A percentile compares a stretch with the other conserved stretches of the same genome.
phyloP scores from a whole-genome alignment of 2,888 invertebrate genomes.

The Stenodera caucasica region DNA sequence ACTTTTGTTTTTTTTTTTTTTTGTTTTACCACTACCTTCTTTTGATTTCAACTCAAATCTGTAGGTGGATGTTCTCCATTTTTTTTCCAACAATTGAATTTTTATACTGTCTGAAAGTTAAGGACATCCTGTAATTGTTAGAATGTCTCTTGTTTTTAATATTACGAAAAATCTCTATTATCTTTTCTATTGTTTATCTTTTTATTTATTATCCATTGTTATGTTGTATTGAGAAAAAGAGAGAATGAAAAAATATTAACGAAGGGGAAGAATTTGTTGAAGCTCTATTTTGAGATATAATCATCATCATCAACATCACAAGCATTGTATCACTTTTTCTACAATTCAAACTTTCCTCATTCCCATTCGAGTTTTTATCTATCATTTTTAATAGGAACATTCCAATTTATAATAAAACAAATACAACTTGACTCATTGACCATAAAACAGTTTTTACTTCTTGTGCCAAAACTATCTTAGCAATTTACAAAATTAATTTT shows the following conservation, averaged over 20 bases:
- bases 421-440: too few relatives aligned
- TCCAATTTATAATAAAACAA: too few relatives aligned
- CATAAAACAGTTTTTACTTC: too few relatives aligned
- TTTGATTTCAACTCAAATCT: neutral
- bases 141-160: neutral
- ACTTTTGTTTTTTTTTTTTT: neutral
- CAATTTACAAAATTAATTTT: too few relatives aligned
- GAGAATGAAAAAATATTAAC: neutral
- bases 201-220: slow-evolving; percentile 6
- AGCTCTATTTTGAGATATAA: neutral
- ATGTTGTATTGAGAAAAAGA: neutral
- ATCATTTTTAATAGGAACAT: too few relatives aligned
- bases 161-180: neutral
- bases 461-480: too few relatives aligned
- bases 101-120: too few relatives aligned
- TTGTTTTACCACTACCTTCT: neutral
- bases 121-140: too few relatives aligned
- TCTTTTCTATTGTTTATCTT: neutral
- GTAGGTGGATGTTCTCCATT: too few relatives aligned
- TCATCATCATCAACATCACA: slow-evolving; percentile 1
- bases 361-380: neutral
- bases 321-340: slow-evolving; percentile 5
- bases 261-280: neutral
- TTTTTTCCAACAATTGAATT: too few relatives aligned
- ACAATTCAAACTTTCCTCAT: neutral